phyloP scores from a whole-genome alignment of 2,797 vertebrate genomes.

The Peromyscus melanophrys region DNA sequence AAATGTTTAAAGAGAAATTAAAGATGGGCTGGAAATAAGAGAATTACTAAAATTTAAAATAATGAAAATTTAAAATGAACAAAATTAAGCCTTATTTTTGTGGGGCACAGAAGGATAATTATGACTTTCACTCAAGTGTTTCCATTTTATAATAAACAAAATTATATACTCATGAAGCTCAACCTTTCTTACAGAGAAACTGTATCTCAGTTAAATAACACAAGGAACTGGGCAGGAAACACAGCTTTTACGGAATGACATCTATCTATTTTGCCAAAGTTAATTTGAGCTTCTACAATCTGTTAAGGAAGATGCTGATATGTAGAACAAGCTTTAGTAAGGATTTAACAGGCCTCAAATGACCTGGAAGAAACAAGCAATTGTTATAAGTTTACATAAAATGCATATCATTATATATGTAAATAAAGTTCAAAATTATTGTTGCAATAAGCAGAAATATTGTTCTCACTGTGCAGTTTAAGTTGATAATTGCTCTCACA shows the following conservation, averaged over 20 bases:
- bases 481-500: conserved; percentile 62
- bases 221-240: not conserved
- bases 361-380: not conserved
- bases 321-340: not conserved
- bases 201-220: not conserved
- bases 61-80: conserved; percentile 2
- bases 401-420: not conserved
- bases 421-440: conserved; percentile 56
- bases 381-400: conserved; percentile 27
- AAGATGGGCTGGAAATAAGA: not conserved
- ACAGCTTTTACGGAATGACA: not conserved
- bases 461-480: conserved; percentile 45
- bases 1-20: conserved; percentile 28
- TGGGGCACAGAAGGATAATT: not conserved
- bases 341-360: not conserved
- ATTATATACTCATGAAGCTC: not conserved
- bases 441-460: conserved; percentile 54
- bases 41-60: conserved; percentile 33
- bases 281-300: not conserved
- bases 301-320: not conserved
- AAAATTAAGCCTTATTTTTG: conserved; percentile 55
- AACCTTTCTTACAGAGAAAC: not conserved
- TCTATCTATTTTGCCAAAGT: not conserved
- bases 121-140: not conserved
- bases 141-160: conserved; percentile 57